Conservation (phyloP, 2,888 invertebrate genomes). For the Trichopria drosophilae region DNA sequence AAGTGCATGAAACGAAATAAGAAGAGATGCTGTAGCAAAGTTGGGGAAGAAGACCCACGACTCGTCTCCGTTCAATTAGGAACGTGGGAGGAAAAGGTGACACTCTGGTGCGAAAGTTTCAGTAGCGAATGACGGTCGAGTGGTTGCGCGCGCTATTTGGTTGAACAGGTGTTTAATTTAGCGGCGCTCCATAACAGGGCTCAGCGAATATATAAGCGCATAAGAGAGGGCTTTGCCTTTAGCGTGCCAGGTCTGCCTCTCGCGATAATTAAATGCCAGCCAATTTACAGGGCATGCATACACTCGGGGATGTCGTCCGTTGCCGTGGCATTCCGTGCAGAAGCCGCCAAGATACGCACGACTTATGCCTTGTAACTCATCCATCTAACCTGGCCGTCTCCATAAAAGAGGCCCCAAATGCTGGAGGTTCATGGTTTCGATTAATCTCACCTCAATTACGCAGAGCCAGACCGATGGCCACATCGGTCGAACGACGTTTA, state of each 20-base stretch:
- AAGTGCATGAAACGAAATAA: too few relatives aligned
- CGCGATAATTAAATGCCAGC: slow-evolving; percentile 57
- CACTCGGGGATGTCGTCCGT: slow-evolving; percentile 46
- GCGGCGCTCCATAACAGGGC: slow-evolving; percentile 43
- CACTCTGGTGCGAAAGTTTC: too few relatives aligned
- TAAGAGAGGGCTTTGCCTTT: slow-evolving; percentile 40
- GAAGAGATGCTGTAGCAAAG: too few relatives aligned
- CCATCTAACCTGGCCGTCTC: slow-evolving; percentile 39
- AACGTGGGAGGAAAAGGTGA: too few relatives aligned
- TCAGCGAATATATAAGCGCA: slow-evolving; percentile 37
- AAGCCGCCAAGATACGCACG: slow-evolving; percentile 36
- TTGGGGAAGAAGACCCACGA: too few relatives aligned
- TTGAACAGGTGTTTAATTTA: slow-evolving; percentile 51
- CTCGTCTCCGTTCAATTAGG: too few relatives aligned
- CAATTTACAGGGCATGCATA: slow-evolving; percentile 51
- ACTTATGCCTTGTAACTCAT: slow-evolving; percentile 40
- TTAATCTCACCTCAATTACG: slow-evolving; percentile 46
- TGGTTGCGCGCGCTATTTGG: slow-evolving; percentile 38
- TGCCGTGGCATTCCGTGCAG: slow-evolving; percentile 28
- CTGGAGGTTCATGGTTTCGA: slow-evolving; percentile 35
- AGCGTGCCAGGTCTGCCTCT: slow-evolving; percentile 50
- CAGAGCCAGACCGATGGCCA: slow-evolving; percentile 35
- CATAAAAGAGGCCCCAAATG: slow-evolving; percentile 30
- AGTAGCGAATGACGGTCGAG: too few relatives aligned
- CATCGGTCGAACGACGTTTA: too few relatives aligned